Evolutionary conservation across 2,797 vertebrate species (phyloP), one percentile per base, ranked within the genome.

Genomic region (Neomorphus geoffroyi): DNA sequence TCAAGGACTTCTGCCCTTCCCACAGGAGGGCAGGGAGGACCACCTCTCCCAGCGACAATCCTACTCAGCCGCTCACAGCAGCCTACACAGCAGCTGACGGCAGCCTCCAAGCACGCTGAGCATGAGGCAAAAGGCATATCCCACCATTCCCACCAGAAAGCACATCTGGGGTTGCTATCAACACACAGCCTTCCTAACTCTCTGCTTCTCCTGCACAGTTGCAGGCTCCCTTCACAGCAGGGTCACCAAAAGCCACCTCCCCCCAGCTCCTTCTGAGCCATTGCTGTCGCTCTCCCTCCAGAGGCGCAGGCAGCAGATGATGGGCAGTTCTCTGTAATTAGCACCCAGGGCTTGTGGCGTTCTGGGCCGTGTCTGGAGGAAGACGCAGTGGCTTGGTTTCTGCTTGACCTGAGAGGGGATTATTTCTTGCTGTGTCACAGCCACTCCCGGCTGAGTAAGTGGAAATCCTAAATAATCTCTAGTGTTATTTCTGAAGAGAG

Each of bases 381-480:
- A 64, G 67, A 41, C 4, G 6, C 3, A 1, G 43, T 37, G 56
- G 26, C 43, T 71, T 80, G 67, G 66, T 69, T 73, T 57, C 53
- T 58, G 54, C 26, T 37, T 92, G 69, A 95, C 56, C 81, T 43
- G 39, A 69, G 43, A 85, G 17, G 8, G 78, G 90, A 88, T 91
- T 89, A 86, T 78, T 92, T 94, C 73, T 92, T 94, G 92, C 93
- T 93, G 80, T 94, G 83, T 89, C 92, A 96, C 72, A 90, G 86
- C 70, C 73, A 64, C 79, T 90, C 84, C 67, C 88, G 80, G 43
- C 86, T 90, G 71, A 92, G 72, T 80, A 93, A 95, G 70, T 95
- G 69, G 80, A 96, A 95, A 96, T 88, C 86, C 83, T 70, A 54
- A 82, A 30, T 77, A 88, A 93, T 88, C 91, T 62, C 78, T 81